Conservation (phyloP, 1,140 invertebrate species). For the Drosophila nannoptera region DNA sequence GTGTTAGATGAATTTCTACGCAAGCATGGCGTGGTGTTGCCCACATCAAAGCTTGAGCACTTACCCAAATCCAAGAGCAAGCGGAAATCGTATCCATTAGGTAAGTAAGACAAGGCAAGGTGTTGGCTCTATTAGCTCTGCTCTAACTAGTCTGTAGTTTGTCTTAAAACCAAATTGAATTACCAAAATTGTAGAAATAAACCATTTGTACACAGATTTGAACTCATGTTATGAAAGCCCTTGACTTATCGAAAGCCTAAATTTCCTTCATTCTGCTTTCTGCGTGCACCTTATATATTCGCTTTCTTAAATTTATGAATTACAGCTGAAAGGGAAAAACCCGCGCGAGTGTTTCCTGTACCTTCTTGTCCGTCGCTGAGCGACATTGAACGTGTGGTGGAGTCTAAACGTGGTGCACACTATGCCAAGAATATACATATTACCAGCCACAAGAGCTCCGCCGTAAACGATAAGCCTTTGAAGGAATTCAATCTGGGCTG, state of each 20-base stretch:
- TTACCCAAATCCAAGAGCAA: conserved; percentile 34
- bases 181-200: conserved; percentile 10
- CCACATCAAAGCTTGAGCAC: conserved; percentile 7
- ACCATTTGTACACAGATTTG: too few species aligned
- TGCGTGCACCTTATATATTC: background rate
- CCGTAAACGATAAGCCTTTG: conserved; percentile 31
- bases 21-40: conserved; percentile 53
- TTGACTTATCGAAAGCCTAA: too few species aligned
- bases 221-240: background rate
- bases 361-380: conserved; percentile 68
- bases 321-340: conserved; percentile 55
- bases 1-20: conserved; percentile 68
- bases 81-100: conserved; percentile 64
- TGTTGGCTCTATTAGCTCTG: conserved; percentile 8
- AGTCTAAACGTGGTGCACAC: conserved; percentile 55
- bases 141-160: background rate
- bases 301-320: background rate
- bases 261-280: too few species aligned
- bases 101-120: conserved; percentile 53
- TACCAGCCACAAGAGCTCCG: conserved; percentile 25
- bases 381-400: conserved; percentile 67
- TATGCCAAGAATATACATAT: conserved; percentile 66
- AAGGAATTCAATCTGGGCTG: conserved; percentile 66
- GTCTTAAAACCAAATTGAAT: background rate
- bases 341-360: conserved; percentile 19